Evolutionary conservation across 2,113 vertebrate species (phyloP), one percentile per base, ranked within the genome.

Genomic region (Motacilla alba): DNA sequence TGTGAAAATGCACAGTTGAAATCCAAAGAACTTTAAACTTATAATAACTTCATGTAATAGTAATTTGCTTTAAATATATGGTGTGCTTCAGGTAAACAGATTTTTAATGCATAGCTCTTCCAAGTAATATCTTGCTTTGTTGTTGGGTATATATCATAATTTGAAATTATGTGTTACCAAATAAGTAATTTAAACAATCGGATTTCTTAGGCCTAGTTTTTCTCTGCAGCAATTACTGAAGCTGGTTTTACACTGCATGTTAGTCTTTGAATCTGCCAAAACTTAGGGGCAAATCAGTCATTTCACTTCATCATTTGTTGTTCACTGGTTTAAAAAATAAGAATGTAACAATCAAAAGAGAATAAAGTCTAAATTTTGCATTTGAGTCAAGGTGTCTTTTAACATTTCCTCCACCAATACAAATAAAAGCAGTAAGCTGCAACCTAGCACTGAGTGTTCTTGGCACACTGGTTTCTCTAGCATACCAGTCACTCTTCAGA

Each of bases 401-500:
- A 66, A 44, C 41, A 24, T 13, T 59, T 76, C 24, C 47, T 15
- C 6, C 9, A 62, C 12, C n/a, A 33, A 35, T 43, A 49, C 21
- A 52, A 83, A 47, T 35, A 35, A 73, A 79, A 79, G 12, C 35
- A 59, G 19, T 41, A 41, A 78, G 28, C n/a, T 27, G 0, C 52
- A 84, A 81, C 4, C 6, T 27, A 33, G 27, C 37, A 30, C 13
- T 56, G 46, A 44, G 11, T 58, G 56, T 62, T 87, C 39, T 87
- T 75, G 43, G 28, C 13, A 46, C 1, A 0, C 14, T 69, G n/a
- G 3, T 78, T 75, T 52, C 52, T 26, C 20, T 70, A 0, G 81
- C 20, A 14, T 41, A 49, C n/a, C 11, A 19, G 2, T 70, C 28
- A 28, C 19, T 66, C 50, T 50, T 63, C 28, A 69, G 37, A 91